Evolutionary conservation across 23 tunicate species (phyloP).

Genomic region (Oikopleura dioica): DNA sequence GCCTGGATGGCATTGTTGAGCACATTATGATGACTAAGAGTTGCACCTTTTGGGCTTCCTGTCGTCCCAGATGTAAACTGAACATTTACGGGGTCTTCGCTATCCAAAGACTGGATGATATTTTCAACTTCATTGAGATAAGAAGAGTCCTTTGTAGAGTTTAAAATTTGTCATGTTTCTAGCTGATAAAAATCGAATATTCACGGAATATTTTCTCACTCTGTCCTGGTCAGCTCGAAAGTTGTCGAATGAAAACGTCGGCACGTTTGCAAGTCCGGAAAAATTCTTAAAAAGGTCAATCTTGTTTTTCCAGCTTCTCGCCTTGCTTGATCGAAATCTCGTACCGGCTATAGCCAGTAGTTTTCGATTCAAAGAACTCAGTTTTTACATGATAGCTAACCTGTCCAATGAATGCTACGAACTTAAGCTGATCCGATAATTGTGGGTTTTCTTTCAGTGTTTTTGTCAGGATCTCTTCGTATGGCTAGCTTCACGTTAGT

Average conservation of each 20-base stretch:
- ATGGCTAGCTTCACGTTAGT: too few relatives aligned
- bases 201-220: conserved; percentile 29
- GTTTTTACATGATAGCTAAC: too few relatives aligned
- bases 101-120: conserved; percentile 17
- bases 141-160: too few relatives aligned
- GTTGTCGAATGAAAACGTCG: too few relatives aligned
- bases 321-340: neutral
- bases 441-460: too few relatives aligned
- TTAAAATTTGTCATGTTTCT: conserved; percentile 18
- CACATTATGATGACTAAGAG: conserved; percentile 63
- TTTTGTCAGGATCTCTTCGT: too few relatives aligned
- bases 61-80: conserved; percentile 97
- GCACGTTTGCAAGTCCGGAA: conserved; percentile 38
- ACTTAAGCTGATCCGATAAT: too few relatives aligned
- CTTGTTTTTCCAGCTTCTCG: neutral
- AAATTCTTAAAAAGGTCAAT: neutral
- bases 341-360: too few relatives aligned
- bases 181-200: conserved; percentile 26
- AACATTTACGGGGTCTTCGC: conserved; percentile 61
- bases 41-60: conserved; percentile 88
- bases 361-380: too few relatives aligned
- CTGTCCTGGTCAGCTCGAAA: conserved; percentile 92
- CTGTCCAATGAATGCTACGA: too few relatives aligned
- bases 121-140: conserved; percentile 30
- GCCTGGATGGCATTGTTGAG: conserved; percentile 35